These are phyloP conservation scores for Corythaixoides concolor DNA, from an alignment of 2,113 vertebrate genomes.

Conservation along the genomic window DNA sequence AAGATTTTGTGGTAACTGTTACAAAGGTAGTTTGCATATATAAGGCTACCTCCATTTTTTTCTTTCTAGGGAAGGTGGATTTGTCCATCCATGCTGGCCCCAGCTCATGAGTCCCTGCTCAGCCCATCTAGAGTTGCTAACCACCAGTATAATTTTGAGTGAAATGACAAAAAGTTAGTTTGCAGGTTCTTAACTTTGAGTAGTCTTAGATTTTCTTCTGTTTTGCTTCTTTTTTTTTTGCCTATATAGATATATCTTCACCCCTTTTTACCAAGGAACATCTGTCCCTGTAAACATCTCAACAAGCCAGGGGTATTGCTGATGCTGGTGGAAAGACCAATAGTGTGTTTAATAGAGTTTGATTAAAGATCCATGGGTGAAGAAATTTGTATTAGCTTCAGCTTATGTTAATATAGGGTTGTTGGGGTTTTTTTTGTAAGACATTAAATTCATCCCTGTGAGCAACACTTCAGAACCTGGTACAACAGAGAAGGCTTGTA, in stretches of 20 bases:
- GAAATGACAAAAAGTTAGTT: neutral
- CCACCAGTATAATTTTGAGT: neutral
- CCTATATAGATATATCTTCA: neutral
- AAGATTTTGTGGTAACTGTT: neutral
- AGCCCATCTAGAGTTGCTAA: neutral
- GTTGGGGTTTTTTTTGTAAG: rapidly evolving
- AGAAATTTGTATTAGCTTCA: neutral
- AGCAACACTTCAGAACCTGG: neutral
- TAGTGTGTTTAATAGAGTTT: neutral
- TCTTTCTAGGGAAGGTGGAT: neutral
- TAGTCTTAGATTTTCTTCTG: neutral
- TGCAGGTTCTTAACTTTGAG: neutral
- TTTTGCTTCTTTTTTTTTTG: neutral
- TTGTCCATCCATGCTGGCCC: neutral
- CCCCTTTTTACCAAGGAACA: neutral
- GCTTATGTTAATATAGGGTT: neutral
- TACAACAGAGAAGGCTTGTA: neutral
- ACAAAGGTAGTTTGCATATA: neutral
- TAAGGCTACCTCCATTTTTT: neutral
- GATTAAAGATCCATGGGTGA: neutral
- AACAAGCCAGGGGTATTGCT: neutral
- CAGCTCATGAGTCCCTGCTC: neutral
- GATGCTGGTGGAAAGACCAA: neutral
- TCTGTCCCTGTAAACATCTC: neutral
- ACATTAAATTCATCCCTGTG: neutral